These are phyloP conservation scores for Telmatochromis sp. DNA, from an alignment of 2,113 vertebrate species.

Conservation along the genomic window DNA sequence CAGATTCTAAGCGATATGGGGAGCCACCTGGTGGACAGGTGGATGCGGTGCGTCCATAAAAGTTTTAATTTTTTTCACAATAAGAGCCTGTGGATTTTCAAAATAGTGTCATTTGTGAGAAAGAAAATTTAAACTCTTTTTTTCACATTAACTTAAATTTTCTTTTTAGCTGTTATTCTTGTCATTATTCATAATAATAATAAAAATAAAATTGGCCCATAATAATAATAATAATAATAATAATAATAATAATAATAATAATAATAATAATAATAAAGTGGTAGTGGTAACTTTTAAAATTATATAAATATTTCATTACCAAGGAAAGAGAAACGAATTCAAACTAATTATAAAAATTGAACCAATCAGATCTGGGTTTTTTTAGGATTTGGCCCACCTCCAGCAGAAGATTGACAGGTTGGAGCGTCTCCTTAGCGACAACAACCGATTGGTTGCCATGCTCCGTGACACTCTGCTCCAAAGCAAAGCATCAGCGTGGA, in stretches of 20 bases:
- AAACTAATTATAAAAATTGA: not conserved
- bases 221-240: not conserved
- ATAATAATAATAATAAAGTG: not conserved
- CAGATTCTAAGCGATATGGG: not conserved
- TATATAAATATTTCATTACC: not conserved
- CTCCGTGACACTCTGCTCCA: conserved; percentile 83
- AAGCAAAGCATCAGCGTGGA: conserved; percentile 72
- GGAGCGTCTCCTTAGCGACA: conserved; percentile 83
- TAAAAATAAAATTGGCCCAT: not conserved
- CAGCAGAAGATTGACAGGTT: conserved; percentile 89
- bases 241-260: not conserved
- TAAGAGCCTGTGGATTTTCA: not conserved
- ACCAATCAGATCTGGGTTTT: not conserved
- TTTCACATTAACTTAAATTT: not conserved
- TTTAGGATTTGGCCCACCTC: conserved; percentile 81
- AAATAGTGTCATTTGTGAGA: not conserved
- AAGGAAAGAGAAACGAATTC: not conserved
- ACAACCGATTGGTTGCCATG: conserved; percentile 86
- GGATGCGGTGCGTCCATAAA: not conserved
- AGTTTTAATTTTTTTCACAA: not conserved
- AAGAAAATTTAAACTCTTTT: not conserved
- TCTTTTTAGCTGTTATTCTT: not conserved
- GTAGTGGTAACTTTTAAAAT: not conserved
- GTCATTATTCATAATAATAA: not conserved
- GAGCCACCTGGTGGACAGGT: not conserved